Percentiles rank a stretch among this genome's conserved stretches.
Conservation (phyloP, 2,113 vertebrate species). For the Chinchilla lanigera region DNA sequence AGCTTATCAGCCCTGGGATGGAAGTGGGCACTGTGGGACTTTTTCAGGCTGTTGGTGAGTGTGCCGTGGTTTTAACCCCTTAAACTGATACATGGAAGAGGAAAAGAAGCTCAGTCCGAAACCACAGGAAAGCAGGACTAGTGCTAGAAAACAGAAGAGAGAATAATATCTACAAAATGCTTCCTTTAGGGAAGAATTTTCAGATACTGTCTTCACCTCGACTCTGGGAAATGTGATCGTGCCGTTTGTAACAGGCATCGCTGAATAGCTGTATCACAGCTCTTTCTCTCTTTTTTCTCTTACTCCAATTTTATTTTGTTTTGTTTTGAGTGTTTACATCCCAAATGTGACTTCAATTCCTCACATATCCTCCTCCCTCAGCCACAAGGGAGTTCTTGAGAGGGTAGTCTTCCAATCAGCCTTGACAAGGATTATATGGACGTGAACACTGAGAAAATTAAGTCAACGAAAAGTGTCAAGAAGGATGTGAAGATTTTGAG, state of each 20-base stretch:
- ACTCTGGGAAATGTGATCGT: not conserved
- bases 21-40: not conserved
- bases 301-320: not conserved
- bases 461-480: not conserved
- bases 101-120: not conserved
- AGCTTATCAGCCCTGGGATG: not conserved
- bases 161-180: not conserved
- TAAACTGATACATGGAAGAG: not conserved
- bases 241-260: not conserved
- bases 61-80: not conserved
- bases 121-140: not conserved
- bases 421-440: not conserved
- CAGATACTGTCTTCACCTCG: not conserved
- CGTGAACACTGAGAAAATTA: not conserved
- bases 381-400: not conserved
- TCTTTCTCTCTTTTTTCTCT: not conserved
- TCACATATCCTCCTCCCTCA: not conserved
- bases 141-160: not conserved
- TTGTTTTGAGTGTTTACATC: not conserved
- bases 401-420: not conserved
- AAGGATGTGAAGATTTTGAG: not conserved
- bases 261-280: not conserved
- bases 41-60: slow-evolving; percentile 20
- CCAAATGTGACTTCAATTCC: not conserved
- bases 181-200: not conserved